Percentiles rank a stretch among this genome's conserved stretches.
Conservation (phyloP, 2,797 vertebrate species). For the Ptychobarbus kaznakovi region DNA sequence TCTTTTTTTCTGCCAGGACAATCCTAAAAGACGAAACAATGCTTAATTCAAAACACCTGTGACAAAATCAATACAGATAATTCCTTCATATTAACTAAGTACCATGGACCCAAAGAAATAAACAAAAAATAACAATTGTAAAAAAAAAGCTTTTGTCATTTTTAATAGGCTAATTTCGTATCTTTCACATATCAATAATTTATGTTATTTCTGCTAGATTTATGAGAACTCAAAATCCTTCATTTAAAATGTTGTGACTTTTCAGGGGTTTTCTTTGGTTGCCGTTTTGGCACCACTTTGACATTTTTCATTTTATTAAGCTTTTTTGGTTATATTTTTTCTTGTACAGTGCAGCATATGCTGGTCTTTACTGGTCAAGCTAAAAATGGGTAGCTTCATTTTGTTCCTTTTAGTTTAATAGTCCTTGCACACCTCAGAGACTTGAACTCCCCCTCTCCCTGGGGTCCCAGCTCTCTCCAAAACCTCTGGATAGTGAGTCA, state of each 20-base stretch:
- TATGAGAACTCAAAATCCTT: background rate
- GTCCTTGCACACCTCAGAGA: background rate
- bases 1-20: background rate
- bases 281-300: background rate
- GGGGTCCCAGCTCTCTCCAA: background rate
- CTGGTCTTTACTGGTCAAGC: background rate
- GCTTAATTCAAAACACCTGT: background rate
- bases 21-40: background rate
- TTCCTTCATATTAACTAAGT: background rate
- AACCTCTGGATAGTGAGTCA: conserved; percentile 18
- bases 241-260: background rate
- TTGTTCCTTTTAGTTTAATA: conserved; percentile 16
- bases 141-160: background rate
- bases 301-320: background rate
- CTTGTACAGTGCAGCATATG: background rate
- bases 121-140: background rate
- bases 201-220: background rate
- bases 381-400: background rate
- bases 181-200: background rate
- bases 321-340: background rate
- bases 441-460: background rate
- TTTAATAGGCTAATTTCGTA: background rate
- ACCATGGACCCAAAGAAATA: background rate
- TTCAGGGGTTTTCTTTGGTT: background rate
- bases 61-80: background rate